Base-by-base conservation (phyloP, 2,113 vertebrate genomes). In the Tetrao urogallus region DNA sequence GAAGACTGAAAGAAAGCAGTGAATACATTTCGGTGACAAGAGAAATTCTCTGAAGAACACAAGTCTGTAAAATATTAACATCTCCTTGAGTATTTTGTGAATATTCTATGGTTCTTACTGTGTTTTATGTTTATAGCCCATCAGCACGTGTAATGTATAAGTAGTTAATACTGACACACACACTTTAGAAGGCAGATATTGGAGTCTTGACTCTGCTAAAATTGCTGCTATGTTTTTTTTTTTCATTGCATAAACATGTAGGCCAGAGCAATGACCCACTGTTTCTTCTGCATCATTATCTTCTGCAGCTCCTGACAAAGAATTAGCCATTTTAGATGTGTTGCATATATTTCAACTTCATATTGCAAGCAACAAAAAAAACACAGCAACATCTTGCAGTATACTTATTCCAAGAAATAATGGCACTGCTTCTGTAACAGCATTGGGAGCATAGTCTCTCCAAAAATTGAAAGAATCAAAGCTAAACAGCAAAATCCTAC, bases 391-490 rank as follows among this genome's bases (percentile, higher is more conserved):
- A 70, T 36, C 45, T 80, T 85, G 30, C 7, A 24, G 69, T 52
- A 11, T 70, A 42, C 79, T 87, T 89, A 52, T 91, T 94, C 30
- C 15, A 48, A 73, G 20, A 27, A 63, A 85, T 76, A 75, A 61
- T 38, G 32, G 42, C 81, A 38, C 20, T 85, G 65, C 18, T 79
- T 43, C 34, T 2, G 0, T 61, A 30, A n/a, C 17, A 40, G 20
- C 69, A 45, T 6, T 30, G 40, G 65, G 43, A 57, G 36, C 30
- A 75, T 13, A 89, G 24, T 43, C 18, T 64, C 4, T 2, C 57
- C 28, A 87, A 75, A 94, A 82, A 22, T 25, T 58, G 13, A 76
- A 72, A 20, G 4, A 75, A 91, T 43, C 61, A 13, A 79, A 75
- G 30, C 16, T 56, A 75, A 88, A 48, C 27, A 90, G 56, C 66